Percentiles rank a stretch among this genome's conserved stretches.
These are phyloP conservation scores for Montipora efflorescens DNA, from an alignment of 64 coral and sea anemone species.

Conservation along the genomic window DNA sequence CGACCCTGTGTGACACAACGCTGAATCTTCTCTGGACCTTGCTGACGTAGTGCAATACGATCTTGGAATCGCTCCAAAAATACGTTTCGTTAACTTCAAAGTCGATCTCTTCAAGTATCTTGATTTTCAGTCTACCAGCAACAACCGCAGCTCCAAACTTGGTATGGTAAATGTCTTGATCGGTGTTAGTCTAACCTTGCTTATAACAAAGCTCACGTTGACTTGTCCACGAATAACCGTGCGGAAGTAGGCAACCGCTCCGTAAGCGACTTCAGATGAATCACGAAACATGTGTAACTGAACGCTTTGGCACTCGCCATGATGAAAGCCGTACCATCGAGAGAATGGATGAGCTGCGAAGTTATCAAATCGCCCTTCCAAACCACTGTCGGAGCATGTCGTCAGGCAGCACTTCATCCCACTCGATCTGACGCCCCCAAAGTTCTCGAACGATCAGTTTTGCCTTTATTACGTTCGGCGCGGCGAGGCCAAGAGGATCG, in stretches of 20 bases:
- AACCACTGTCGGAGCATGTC: not conserved
- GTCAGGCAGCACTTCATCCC: not conserved
- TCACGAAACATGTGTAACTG: too few species aligned
- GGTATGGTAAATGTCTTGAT: not conserved
- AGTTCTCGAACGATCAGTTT: not conserved
- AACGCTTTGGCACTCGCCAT: too few species aligned
- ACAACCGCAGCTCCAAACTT: not conserved
- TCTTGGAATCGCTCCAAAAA: too few species aligned
- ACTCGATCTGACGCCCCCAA: not conserved
- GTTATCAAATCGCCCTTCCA: conserved; percentile 8
- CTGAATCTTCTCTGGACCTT: too few species aligned
- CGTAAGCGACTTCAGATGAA: too few species aligned
- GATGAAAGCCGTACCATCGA: too few species aligned
- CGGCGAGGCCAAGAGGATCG: conserved; percentile 22
- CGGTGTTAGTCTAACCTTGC: not conserved
- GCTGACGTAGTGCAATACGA: too few species aligned
- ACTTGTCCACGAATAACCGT: too few species aligned
- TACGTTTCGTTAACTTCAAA: too few species aligned
- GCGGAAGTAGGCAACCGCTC: too few species aligned
- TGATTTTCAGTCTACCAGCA: not conserved
- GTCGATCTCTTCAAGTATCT: not conserved
- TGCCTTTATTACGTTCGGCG: conserved; percentile 11
- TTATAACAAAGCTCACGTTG: too few species aligned
- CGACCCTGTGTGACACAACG: too few species aligned
- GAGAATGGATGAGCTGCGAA: not conserved